Evolutionary conservation across 2,113 vertebrate genomes (phyloP), one percentile per base, ranked within the genome.

Genomic region (Butorides virescens): DNA sequence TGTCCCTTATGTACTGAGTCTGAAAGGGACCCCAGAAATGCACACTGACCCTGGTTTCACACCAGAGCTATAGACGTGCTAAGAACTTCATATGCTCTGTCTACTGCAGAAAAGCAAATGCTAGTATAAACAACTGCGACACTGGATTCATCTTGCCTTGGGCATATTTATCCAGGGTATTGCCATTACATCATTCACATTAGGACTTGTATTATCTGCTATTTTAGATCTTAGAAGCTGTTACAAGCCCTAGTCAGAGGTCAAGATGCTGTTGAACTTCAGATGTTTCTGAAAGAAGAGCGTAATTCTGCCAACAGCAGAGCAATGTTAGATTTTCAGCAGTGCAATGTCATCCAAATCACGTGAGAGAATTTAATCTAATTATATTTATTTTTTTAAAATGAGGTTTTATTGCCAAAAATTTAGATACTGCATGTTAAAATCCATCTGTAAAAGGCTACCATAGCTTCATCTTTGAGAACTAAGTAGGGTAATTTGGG

Each of bases 221-320:
- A 14, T 70, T 95, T 82, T 73, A 83, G n/a, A 88, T 90, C 50
- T 92, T 76, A 55, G 83, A 92, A 90, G 86, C 80, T 85, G 58
- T 56, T 92, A 55, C 18, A 37, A 82, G 66, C 53, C 47, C 61
- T 42, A 68, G 58, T 63, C 49, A 90, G 93, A 92, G 94, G 94
- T 93, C 92, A 97, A 88, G 92, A 95, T 47, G 39, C 63, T 90
- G 89, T 76, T 96, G 89, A 96, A 94, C 85, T 90, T 93, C 66
- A 90, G 87, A 90, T 77, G 37, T 70, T 88, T 83, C 52, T 70
- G 71, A 82, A 89, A 85, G 67, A 92, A 65, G 44, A 96, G 16
- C 8, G 2, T 76, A 79, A 82, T 79, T 87, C 86, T 85, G 76
- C 37, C 55, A 89, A 58, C 5, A 73, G 70, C 67, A 63, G 42